Percentiles rank a stretch among this genome's conserved stretches.
These are phyloP conservation scores for Globicephala melas DNA, from an alignment of 2,113 vertebrate species.

Conservation along the genomic window DNA sequence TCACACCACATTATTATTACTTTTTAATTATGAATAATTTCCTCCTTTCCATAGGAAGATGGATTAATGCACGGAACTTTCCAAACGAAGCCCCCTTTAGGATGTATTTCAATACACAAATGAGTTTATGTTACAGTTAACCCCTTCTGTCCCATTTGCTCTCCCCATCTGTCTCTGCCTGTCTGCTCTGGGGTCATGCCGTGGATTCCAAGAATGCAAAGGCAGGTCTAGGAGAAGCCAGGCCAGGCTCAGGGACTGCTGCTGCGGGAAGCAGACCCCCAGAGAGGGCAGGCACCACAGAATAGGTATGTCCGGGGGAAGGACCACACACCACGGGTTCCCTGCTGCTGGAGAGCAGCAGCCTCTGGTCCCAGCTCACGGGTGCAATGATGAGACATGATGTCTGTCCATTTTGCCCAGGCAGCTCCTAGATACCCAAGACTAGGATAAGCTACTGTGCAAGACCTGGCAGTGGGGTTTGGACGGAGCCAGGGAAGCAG, in stretches of 20 bases:
- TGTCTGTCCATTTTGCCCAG: neutral
- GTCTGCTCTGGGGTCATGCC: neutral
- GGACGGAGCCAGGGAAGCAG: neutral
- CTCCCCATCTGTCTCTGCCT: neutral
- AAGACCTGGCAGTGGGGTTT: neutral
- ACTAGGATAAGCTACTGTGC: neutral
- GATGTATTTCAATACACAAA: conserved; percentile 81
- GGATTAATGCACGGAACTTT: conserved; percentile 76
- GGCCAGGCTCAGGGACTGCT: accelerated
- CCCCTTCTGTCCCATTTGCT: neutral
- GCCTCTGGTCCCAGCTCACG: neutral
- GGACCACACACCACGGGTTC: neutral
- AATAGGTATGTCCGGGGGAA: too few species aligned
- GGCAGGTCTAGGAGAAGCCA: too few species aligned
- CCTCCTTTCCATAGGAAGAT: conserved; percentile 79
- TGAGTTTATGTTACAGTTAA: conserved; percentile 80
- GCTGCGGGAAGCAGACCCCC: accelerated
- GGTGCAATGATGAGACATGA: accelerated
- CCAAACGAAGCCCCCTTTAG: conserved; percentile 71
- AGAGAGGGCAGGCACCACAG: accelerated
- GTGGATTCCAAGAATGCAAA: neutral
- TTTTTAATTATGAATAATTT: conserved; percentile 87
- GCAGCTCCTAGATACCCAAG: neutral
- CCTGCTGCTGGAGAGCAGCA: neutral
- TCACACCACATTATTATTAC: conserved; percentile 82